Conservation (phyloP, 2,888 invertebrate genomes). For the Rhyacophila evoluta region DNA sequence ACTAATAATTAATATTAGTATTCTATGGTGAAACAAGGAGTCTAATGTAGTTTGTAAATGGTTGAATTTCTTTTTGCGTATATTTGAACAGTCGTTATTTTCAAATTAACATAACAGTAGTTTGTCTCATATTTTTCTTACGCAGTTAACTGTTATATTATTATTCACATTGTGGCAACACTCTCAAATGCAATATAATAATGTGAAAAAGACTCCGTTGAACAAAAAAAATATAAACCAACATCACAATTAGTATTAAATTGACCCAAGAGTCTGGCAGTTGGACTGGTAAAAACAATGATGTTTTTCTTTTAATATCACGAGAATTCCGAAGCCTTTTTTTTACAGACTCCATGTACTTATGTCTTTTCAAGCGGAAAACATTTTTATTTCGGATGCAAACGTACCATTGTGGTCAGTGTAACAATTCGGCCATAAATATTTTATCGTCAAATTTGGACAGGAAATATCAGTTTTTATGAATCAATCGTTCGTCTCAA, state of each 20-base stretch:
- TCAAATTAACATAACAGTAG: too few species aligned
- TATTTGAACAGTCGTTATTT: too few species aligned
- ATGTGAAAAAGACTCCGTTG: not conserved
- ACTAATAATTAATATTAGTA: too few species aligned
- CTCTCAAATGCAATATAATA: not conserved
- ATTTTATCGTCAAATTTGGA: constrained; percentile 11
- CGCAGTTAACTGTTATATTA: too few species aligned
- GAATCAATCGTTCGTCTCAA: not conserved
- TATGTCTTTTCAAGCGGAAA: not conserved
- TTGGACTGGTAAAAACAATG: not conserved
- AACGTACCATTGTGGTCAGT: constrained; percentile 4
- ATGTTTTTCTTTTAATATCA: not conserved
- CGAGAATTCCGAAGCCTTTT: not conserved
- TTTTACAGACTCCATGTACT: not conserved
- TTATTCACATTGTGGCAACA: too few species aligned
- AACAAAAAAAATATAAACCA: not conserved
- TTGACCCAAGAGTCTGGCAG: constrained; percentile 9
- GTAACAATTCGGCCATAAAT: not conserved
- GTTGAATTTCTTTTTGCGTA: too few species aligned
- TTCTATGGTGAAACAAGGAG: too few species aligned
- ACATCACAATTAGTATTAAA: not conserved
- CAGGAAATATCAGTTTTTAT: constrained; percentile 22
- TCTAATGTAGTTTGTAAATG: too few species aligned
- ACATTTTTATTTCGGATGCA: constrained; percentile 22
- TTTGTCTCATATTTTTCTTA: too few species aligned